A percentile compares a stretch with the other conserved stretches of the same genome.
phyloP scores from a whole-genome alignment of 2,797 vertebrate species.

The Hyperoplus immaculatus region DNA sequence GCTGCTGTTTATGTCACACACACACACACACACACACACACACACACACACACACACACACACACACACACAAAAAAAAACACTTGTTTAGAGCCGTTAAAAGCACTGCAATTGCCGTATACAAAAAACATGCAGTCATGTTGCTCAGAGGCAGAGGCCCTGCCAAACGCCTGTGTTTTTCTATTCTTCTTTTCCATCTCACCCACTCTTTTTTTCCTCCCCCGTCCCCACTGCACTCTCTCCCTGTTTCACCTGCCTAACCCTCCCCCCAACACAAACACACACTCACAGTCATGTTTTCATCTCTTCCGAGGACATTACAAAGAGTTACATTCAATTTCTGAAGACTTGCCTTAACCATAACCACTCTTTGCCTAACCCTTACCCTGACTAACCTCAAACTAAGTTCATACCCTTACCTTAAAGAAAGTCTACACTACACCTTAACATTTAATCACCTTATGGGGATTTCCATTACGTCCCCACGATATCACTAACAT shows the following conservation, averaged over 20 bases:
- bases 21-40: constrained; percentile 30
- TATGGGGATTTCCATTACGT: no score
- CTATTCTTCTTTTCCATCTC: constrained; percentile 8
- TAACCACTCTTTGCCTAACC: no score
- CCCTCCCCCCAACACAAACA: no score
- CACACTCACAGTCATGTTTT: no score
- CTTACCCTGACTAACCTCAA: no score
- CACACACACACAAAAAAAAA: constrained; percentile 27
- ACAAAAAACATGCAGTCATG: constrained; percentile 18
- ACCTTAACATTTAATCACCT: no score
- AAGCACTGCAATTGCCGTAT: constrained; percentile 31
- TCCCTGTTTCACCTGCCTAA: constrained; percentile 14
- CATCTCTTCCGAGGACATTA: no score
- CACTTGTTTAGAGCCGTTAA: constrained; percentile 42
- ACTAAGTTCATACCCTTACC: no score
- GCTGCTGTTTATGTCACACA: constrained; percentile 43
- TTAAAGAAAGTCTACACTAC: no score
- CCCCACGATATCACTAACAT: no score
- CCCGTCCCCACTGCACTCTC: constrained; percentile 6
- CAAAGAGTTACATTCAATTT: no score
- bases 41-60: constrained; percentile 44
- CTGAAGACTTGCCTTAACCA: no score
- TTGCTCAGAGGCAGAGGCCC: constrained; percentile 17
- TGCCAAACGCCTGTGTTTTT: constrained; percentile 30
- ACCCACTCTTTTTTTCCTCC: constrained; percentile 10